Evolutionary conservation across 2,888 invertebrate genomes (phyloP), one percentile per base, ranked within the genome.

Genomic region (Drosophila helvetica): DNA sequence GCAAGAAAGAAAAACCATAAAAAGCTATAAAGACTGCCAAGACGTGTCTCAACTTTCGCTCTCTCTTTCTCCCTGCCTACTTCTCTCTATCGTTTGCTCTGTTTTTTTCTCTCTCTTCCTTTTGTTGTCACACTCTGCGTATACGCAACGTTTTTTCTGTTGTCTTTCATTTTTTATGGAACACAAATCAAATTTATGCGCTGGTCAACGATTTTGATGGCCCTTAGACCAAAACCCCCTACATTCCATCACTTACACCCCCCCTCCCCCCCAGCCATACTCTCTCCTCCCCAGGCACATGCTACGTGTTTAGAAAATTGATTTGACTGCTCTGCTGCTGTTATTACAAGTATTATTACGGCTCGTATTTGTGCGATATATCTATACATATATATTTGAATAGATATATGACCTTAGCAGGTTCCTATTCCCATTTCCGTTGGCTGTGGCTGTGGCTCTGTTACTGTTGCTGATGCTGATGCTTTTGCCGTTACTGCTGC

Each of bases 161-260:
- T 57, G 48, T 57, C 62, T 57, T 5, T 42, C 15, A 45, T 59
- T 33, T 77, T 77, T 60, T 71, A 70, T 74, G 82, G 70, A 63
- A 70, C 85, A 86, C 85, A 88, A 83, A 86, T 86, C 88, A 88
- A 86, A 88, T 83, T 83, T 83, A 88, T 82, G 77, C 82, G 72
- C 51, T 85, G 61, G 70, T 73, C 87, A 81, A 66, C 87, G 67
- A 58, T 78, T 75, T 64, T 72, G 78, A 70, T 84, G 73, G 80
- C 68, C 38, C 25, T 48, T 59, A 25, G 45, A 57, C 33, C 2
- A 1, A 33, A 12, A 33, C 12, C 12, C 1, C 50, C 8, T 22
- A 48, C 48, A 54, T 1, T 61, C 27, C 60, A 52, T 38, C 9
- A 22, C 53, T 30, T 48, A 45, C 50, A 54, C 15, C 18, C 38